Evolutionary conservation across 2,888 invertebrate species (phyloP).

Genomic region (Tenthredo livida): DNA sequence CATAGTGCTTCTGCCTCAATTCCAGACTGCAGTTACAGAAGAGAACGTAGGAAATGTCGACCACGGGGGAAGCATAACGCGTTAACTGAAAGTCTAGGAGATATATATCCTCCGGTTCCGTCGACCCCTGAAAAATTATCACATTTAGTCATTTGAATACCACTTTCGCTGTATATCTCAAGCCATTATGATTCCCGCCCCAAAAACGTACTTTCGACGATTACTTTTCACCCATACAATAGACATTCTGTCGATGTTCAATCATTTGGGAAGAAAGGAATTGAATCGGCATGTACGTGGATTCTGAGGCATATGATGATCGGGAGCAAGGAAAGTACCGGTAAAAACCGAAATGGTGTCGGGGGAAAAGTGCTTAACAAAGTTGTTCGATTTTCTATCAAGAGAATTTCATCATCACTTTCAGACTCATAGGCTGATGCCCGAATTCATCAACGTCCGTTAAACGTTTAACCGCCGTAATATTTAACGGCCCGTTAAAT

Average conservation of each 20-base stretch:
- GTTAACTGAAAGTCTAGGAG: conserved; percentile 64
- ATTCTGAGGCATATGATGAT: too few species aligned
- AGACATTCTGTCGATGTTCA: background rate
- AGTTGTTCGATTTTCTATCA: background rate
- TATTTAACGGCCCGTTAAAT: too few species aligned
- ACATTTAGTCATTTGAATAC: background rate
- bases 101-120: conserved; percentile 57
- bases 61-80: conserved; percentile 60
- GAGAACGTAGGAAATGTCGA: conserved; percentile 66
- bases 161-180: background rate
- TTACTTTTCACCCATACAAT: background rate
- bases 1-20: conserved; percentile 65
- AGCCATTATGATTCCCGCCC: background rate
- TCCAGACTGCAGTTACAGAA: conserved; percentile 69
- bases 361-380: background rate
- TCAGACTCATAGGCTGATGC: background rate
- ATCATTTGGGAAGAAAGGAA: background rate
- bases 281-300: background rate
- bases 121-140: conserved; percentile 56
- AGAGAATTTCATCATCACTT: background rate
- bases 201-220: too few species aligned
- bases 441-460: too few species aligned
- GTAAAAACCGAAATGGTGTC: background rate
- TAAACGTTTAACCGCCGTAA: too few species aligned
- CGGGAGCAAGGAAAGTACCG: background rate